These are phyloP conservation scores for Percopsis omiscomaycus DNA, from an alignment of 2,797 vertebrate genomes.

Conservation along the genomic window DNA sequence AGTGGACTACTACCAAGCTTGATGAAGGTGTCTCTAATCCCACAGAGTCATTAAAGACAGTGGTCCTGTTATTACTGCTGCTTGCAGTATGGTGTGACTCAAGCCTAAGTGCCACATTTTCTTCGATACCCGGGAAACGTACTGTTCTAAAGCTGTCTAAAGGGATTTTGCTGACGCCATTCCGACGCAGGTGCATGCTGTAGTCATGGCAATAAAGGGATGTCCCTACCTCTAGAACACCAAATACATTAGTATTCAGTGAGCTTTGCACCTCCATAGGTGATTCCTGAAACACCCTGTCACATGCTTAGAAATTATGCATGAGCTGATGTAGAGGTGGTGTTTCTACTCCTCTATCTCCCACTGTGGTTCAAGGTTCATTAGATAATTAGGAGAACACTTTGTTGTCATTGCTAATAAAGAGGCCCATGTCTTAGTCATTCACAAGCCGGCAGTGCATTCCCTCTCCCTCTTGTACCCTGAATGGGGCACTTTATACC, in stretches of 20 bases:
- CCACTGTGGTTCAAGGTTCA: constrained; percentile 11
- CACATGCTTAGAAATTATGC: constrained; percentile 17
- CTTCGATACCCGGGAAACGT: constrained; percentile 30
- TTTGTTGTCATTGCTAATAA: constrained; percentile 25
- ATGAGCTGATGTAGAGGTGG: constrained; percentile 10
- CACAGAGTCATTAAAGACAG: too few relatives aligned
- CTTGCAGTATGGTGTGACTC: constrained; percentile 41
- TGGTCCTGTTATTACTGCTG: constrained; percentile 12
- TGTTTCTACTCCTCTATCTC: constrained; percentile 2
- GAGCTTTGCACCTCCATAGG: constrained; percentile 50
- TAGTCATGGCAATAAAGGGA: constrained; percentile 67
- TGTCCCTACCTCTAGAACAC: constrained; percentile 35
- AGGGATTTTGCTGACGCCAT: constrained; percentile 65
- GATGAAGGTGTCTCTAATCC: too few relatives aligned
- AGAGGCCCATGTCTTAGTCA: constrained; percentile 25
- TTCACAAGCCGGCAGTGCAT: constrained; percentile 8
- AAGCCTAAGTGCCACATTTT: constrained; percentile 42
- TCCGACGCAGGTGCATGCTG: constrained; percentile 52
- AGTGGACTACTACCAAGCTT: too few relatives aligned
- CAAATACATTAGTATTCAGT: constrained; percentile 21
- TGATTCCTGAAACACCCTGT: constrained; percentile 48
- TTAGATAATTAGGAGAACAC: constrained; percentile 8
- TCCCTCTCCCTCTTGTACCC: not conserved
- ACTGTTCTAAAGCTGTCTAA: constrained; percentile 54
- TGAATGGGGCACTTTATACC: too few relatives aligned